These are phyloP conservation scores for Nicator chloris DNA, from an alignment of 2,113 vertebrate genomes.

Conservation along the genomic window DNA sequence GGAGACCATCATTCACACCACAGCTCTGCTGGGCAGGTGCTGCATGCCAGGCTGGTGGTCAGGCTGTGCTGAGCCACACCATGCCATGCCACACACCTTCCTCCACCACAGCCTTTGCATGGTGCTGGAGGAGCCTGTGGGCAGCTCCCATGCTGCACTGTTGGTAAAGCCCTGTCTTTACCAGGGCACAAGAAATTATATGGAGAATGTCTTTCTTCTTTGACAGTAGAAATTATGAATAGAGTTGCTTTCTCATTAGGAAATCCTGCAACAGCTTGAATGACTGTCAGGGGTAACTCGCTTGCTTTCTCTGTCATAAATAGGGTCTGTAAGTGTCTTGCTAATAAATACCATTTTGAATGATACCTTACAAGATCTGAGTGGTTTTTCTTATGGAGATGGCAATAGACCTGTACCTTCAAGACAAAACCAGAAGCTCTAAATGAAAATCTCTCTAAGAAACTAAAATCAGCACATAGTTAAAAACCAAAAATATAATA, in stretches of 20 bases:
- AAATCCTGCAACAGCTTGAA: background rate
- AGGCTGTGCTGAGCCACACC: background rate
- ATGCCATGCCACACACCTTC: fast-evolving
- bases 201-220: background rate
- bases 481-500: background rate
- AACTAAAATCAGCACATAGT: background rate
- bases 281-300: background rate
- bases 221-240: background rate
- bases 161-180: background rate
- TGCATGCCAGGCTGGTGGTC: background rate
- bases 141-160: background rate
- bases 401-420: background rate
- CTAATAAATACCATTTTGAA: background rate
- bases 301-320: background rate
- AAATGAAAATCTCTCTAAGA: background rate
- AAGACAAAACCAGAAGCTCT: background rate
- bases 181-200: background rate
- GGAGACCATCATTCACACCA: background rate
- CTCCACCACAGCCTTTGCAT: fast-evolving
- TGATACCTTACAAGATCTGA: background rate
- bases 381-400: background rate
- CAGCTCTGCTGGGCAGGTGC: background rate
- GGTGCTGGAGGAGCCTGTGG: background rate
- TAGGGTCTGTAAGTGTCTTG: background rate
- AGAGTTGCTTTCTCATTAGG: background rate